phyloP scores from a whole-genome alignment of 2,888 invertebrate species.

The Salticus scenicus region DNA sequence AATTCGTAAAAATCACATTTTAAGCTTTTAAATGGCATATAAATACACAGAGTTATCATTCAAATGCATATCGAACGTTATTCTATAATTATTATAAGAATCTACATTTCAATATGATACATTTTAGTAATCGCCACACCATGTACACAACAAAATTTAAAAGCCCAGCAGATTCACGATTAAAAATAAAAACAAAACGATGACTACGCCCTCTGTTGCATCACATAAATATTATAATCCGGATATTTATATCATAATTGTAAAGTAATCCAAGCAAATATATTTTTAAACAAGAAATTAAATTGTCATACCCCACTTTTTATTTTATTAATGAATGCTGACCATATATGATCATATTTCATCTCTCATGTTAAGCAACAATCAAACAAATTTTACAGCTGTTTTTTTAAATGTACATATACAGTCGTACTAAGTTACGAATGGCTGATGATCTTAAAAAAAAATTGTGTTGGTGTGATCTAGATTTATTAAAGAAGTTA shows the following conservation, averaged over 20 bases:
- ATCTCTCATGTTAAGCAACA: background rate
- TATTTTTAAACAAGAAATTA: no score
- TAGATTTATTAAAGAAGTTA: background rate
- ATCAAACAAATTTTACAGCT: constrained; percentile 12
- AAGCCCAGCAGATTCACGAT: background rate
- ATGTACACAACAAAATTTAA: background rate
- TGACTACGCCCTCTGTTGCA: constrained; percentile 21
- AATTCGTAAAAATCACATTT: background rate
- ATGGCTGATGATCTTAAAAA: background rate
- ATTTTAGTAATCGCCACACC: background rate
- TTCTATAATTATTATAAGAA: no score
- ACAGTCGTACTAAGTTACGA: constrained; percentile 27
- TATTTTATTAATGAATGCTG: no score
- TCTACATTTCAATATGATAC: no score
- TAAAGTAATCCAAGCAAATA: no score
- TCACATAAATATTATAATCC: background rate
- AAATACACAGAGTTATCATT: no score
- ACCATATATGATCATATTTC: background rate
- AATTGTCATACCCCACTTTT: no score
- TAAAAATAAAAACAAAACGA: constrained; percentile 18
- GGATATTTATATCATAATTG: no score
- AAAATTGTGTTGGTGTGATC: background rate
- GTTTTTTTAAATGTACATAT: constrained; percentile 30
- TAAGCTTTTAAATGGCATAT: background rate
- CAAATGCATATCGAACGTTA: no score